Percentiles rank a stretch among this genome's conserved stretches.
These are phyloP conservation scores for Aramus guarauna DNA, from an alignment of 2,113 vertebrate genomes.

Conservation along the genomic window DNA sequence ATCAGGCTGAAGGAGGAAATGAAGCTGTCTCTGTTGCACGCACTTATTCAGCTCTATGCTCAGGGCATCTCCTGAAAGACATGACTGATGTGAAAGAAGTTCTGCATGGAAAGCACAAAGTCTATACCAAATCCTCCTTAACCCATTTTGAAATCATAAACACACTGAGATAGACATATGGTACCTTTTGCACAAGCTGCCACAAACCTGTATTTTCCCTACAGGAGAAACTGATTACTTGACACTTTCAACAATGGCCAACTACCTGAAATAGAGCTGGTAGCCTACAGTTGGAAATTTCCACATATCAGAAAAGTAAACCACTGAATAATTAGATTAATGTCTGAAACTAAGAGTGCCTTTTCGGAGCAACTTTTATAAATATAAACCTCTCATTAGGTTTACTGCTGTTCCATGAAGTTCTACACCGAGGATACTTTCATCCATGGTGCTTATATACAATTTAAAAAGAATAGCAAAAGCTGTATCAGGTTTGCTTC, in stretches of 20 bases:
- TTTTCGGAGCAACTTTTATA: neutral
- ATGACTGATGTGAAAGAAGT: neutral
- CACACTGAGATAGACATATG: neutral
- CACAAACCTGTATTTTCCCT: neutral
- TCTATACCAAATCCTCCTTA: neutral
- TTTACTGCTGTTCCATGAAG: neutral
- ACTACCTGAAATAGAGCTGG: neutral
- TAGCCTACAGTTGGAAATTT: neutral
- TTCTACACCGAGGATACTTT: neutral
- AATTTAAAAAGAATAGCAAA: neutral
- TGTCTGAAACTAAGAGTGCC: neutral
- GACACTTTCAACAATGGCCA: neutral
- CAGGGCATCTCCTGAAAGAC: neutral
- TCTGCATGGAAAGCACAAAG: neutral
- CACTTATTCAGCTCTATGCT: neutral
- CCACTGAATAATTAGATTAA: neutral
- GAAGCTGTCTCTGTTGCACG: neutral
- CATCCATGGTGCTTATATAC: neutral
- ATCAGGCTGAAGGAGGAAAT: neutral
- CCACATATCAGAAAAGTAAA: neutral
- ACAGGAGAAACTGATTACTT: neutral
- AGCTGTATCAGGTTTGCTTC: neutral
- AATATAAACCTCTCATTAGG: neutral
- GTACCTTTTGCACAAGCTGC: neutral
- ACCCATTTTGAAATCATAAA: neutral